These are phyloP conservation scores for Montipora capitata DNA, from an alignment of 92 coral and sea anemone species.

Conservation along the genomic window DNA sequence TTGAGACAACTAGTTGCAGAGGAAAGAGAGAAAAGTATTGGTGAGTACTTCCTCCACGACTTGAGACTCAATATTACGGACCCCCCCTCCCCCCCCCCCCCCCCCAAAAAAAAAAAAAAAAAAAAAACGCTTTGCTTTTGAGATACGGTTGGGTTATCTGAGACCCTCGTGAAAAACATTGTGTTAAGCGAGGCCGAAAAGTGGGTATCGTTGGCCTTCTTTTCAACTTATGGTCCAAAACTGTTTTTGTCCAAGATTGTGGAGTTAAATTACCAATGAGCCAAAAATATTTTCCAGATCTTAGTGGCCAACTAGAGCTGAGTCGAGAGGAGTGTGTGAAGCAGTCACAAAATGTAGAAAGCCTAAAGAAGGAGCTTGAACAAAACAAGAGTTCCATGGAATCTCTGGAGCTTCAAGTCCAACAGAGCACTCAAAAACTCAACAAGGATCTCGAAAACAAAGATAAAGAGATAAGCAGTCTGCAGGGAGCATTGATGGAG, in stretches of 20 bases:
- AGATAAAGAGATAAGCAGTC: conserved; percentile 43
- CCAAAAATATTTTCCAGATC: neutral
- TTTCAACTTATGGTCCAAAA: too few species aligned
- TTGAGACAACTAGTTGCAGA: conserved; percentile 14
- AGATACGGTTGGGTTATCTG: too few species aligned
- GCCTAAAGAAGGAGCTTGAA: conserved; percentile 24
- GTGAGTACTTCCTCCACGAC: neutral
- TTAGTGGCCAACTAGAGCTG: conserved; percentile 41
- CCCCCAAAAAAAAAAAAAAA: too few species aligned
- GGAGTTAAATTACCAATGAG: neutral
- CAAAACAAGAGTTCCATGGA: neutral
- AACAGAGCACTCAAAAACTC: conserved; percentile 19
- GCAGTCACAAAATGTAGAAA: conserved; percentile 34
- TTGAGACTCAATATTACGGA: too few species aligned
- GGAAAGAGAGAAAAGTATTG: conserved; percentile 16
- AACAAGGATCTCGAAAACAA: conserved; percentile 21
- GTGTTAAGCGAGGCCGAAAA: too few species aligned
- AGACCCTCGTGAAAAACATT: too few species aligned
- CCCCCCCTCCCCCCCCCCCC: too few species aligned
- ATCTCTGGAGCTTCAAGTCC: conserved; percentile 40
- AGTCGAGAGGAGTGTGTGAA: conserved; percentile 49
- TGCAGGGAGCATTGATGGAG: conserved; percentile 48
- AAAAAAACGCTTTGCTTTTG: too few species aligned
- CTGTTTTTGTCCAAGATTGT: too few species aligned
- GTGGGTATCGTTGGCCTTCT: too few species aligned